phyloP scores from a whole-genome alignment of 2,797 vertebrate species.

The Xiphorhynchus erythropygius region DNA sequence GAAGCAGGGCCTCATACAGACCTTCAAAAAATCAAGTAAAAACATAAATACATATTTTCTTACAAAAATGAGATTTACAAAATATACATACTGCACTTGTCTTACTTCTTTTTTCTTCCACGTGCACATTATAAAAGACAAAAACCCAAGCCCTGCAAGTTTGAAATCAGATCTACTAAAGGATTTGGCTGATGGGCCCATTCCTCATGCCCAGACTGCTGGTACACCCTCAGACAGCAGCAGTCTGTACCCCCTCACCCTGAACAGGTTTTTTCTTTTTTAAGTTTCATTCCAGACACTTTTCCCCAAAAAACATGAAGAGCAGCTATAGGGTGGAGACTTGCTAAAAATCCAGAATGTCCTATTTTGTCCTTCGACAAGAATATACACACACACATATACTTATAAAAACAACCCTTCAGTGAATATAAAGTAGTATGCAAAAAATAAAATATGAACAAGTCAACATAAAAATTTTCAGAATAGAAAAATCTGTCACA shows the following conservation, averaged over 20 bases:
- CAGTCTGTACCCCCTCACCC: neutral
- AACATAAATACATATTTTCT: conserved; percentile 92
- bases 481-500: conserved; percentile 70
- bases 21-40: conserved; percentile 82
- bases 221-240: neutral
- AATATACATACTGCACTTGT: conserved; percentile 83
- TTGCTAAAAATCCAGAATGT: conserved; percentile 53
- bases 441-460: conserved; percentile 52
- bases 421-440: conserved; percentile 57
- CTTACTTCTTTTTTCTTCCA: conserved; percentile 74
- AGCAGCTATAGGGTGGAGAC: conserved; percentile 36
- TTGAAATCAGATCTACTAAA: conserved; percentile 25
- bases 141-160: conserved; percentile 58
- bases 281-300: neutral
- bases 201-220: neutral
- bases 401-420: conserved; percentile 52
- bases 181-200: conserved; percentile 24
- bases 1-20: conserved; percentile 78
- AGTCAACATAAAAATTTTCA: conserved; percentile 53
- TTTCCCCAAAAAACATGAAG: neutral
- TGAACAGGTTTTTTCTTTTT: neutral
- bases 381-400: conserved; percentile 41
- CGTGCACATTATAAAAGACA: conserved; percentile 75
- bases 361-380: conserved; percentile 56
- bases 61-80: conserved; percentile 88